Evolutionary conservation across 1,140 invertebrate genomes (phyloP).

Genomic region (Brachionus angularis): DNA sequence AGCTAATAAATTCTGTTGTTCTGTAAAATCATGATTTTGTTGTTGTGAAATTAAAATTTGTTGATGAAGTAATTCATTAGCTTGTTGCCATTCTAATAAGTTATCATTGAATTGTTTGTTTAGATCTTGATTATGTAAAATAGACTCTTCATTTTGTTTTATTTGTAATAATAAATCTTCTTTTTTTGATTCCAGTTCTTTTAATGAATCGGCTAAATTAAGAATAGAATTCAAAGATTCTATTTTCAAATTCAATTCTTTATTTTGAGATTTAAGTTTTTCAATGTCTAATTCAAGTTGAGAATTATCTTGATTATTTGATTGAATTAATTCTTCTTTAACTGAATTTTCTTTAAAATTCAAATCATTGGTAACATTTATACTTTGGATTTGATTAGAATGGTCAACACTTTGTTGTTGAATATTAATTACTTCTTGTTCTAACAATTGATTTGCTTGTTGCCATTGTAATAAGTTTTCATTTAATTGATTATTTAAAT

Average conservation of each 20-base stretch:
- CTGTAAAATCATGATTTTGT: background rate
- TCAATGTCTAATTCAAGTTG: no score
- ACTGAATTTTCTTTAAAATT: background rate
- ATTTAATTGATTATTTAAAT: background rate
- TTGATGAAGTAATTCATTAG: background rate
- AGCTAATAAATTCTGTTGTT: no score
- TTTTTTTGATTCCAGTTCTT: background rate
- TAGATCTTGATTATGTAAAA: background rate
- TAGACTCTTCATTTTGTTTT: background rate
- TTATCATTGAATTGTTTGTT: background rate
- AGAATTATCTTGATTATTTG: no score
- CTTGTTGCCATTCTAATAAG: background rate
- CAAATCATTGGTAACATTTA: background rate
- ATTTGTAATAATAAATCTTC: background rate
- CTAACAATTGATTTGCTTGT: no score
- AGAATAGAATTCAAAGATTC: background rate
- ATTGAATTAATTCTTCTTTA: no score
- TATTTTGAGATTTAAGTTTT: no score
- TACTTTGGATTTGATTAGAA: background rate
- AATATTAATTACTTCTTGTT: no score
- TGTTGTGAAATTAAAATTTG: background rate
- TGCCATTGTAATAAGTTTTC: no score
- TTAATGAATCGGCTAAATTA: background rate
- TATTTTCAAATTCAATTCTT: background rate
- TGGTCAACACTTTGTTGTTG: background rate